Evolutionary conservation across 2,797 vertebrate species (phyloP).

Genomic region (Paratrypauchen microcephalus): DNA sequence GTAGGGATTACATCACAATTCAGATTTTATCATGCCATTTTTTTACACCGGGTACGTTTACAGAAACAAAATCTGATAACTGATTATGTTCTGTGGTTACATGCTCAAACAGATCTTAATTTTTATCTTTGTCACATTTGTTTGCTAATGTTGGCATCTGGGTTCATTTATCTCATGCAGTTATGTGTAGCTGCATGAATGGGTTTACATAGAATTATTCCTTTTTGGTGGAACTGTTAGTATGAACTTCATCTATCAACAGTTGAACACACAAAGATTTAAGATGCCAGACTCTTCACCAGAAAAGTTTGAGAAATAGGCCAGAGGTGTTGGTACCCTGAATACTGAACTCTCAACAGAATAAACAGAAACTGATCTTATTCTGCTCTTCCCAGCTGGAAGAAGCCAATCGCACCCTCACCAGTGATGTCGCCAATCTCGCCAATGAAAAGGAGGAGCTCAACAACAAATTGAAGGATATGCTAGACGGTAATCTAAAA

Average conservation of each 20-base stretch:
- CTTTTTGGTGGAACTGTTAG: too few relatives aligned
- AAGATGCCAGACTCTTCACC: not conserved
- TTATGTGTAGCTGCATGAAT: too few relatives aligned
- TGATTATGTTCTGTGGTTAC: too few relatives aligned
- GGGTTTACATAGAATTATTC: too few relatives aligned
- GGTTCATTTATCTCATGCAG: too few relatives aligned
- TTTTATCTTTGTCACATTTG: too few relatives aligned
- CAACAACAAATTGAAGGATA: conserved; percentile 91
- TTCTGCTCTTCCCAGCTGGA: conserved; percentile 81
- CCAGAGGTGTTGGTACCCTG: not conserved
- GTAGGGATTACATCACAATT: not conserved
- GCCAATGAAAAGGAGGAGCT: conserved; percentile 96
- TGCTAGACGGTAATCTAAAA: conserved; percentile 53
- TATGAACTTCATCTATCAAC: too few relatives aligned
- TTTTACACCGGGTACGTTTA: not conserved
- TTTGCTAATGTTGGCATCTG: too few relatives aligned
- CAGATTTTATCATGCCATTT: not conserved
- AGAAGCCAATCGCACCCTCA: conserved; percentile 94
- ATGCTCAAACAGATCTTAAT: too few relatives aligned
- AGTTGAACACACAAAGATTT: too few relatives aligned
- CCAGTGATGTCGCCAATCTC: conserved; percentile 93
- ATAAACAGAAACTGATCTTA: conserved; percentile 10
- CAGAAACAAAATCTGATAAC: too few relatives aligned
- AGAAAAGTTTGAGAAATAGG: not conserved
- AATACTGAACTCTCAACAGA: not conserved